phyloP scores from a whole-genome alignment of 2,888 invertebrate genomes.

The Apamea sordens region DNA sequence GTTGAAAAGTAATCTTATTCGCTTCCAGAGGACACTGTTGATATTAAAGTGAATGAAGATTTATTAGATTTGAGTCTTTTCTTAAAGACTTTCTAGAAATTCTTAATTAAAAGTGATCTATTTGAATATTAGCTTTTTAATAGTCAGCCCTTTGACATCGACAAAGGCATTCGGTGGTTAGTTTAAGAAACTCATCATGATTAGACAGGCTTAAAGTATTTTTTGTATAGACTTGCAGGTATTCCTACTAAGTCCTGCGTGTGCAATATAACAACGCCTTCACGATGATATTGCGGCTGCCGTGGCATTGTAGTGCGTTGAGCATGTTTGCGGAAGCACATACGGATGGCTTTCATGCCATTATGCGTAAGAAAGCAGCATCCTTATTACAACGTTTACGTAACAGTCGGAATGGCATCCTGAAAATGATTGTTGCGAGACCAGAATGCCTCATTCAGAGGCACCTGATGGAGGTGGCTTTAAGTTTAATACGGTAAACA shows the following conservation, averaged over 20 bases:
- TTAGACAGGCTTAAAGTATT: not conserved
- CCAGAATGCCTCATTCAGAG: too few relatives aligned
- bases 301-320: too few relatives aligned
- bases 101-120: constrained; percentile 54
- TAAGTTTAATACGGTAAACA: too few relatives aligned
- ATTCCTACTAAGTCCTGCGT: not conserved
- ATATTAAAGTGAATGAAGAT: constrained; percentile 48
- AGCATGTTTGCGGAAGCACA: too few relatives aligned
- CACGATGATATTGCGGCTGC: too few relatives aligned
- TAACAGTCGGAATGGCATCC: too few relatives aligned
- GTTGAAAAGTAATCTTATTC: constrained; percentile 51
- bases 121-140: constrained; percentile 40
- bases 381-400: too few relatives aligned
- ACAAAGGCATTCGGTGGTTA: constrained; percentile 8
- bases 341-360: too few relatives aligned
- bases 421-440: too few relatives aligned
- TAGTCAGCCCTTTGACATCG: constrained; percentile 26
- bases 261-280: too few relatives aligned
- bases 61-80: constrained; percentile 47
- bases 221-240: not conserved
- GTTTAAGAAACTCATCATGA: not conserved
- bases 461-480: too few relatives aligned
- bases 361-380: too few relatives aligned
- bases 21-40: constrained; percentile 36
- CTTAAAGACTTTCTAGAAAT: constrained; percentile 25